These are phyloP conservation scores for Parnassius smintheus DNA, from an alignment of 2,888 invertebrate species.

Conservation along the genomic window DNA sequence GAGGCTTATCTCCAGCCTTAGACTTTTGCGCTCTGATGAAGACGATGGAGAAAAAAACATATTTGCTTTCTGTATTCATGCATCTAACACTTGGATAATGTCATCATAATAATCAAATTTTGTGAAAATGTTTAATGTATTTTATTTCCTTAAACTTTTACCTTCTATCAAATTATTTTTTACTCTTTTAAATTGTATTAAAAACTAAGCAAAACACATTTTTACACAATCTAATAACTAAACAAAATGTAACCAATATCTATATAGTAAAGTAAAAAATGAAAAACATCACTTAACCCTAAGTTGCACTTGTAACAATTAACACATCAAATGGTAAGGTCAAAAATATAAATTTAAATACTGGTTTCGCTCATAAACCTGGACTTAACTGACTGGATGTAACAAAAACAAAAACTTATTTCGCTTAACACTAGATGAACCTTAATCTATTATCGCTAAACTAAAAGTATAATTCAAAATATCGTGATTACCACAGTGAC, in stretches of 20 bases:
- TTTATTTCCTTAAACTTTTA: too few relatives aligned
- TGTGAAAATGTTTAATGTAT: too few relatives aligned
- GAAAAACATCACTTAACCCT: constrained; percentile 24
- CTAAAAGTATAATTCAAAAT: neutral
- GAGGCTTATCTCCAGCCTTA: too few relatives aligned
- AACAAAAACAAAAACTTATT: constrained; percentile 24
- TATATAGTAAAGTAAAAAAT: neutral
- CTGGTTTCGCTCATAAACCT: constrained; percentile 43
- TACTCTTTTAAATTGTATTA: constrained; percentile 20
- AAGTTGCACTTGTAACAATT: constrained; percentile 25
- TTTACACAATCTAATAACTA: constrained; percentile 16
- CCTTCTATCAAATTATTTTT: too few relatives aligned
- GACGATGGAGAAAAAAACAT: too few relatives aligned
- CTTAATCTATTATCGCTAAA: constrained; percentile 11
- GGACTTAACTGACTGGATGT: constrained; percentile 33
- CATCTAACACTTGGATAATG: too few relatives aligned
- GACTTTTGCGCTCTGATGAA: too few relatives aligned
- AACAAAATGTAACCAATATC: constrained; percentile 9
- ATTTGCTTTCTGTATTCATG: too few relatives aligned
- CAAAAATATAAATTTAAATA: constrained; percentile 36
- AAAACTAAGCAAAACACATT: constrained; percentile 24
- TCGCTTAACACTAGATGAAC: constrained; percentile 16
- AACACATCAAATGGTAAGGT: constrained; percentile 21
- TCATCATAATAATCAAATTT: too few relatives aligned
- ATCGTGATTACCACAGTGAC: too few relatives aligned